These are phyloP conservation scores for Delphinus delphis DNA, from an alignment of 2,113 vertebrate species.

Conservation along the genomic window DNA sequence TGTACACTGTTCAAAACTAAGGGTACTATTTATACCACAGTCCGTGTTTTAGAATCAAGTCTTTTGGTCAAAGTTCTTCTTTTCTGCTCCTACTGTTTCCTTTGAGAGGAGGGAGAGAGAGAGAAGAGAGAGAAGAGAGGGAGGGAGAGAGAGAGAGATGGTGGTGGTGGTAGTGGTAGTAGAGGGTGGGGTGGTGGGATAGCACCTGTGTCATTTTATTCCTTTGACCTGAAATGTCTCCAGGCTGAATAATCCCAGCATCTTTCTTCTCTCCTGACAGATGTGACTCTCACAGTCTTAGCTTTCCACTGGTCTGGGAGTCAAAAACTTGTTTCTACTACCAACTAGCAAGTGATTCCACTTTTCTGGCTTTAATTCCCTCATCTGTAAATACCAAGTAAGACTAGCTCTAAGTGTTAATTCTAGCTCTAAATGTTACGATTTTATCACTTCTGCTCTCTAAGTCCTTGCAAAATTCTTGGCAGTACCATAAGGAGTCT, in stretches of 20 bases:
- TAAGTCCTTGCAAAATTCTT: slow-evolving; percentile 44
- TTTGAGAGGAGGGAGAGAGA: background rate
- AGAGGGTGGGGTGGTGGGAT: rapidly evolving
- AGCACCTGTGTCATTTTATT: background rate
- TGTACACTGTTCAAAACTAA: background rate
- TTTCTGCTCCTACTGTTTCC: background rate
- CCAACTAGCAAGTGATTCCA: background rate
- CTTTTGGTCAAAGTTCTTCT: background rate
- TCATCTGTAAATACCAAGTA: background rate
- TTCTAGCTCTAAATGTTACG: background rate
- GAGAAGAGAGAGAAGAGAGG: background rate
- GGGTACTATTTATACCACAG: background rate
- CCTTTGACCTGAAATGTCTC: background rate
- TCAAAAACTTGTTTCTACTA: background rate
- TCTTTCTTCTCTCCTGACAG: background rate
- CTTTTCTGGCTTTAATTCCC: slow-evolving; percentile 29
- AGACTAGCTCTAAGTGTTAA: background rate
- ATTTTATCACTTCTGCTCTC: slow-evolving; percentile 40
- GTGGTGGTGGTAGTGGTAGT: background rate
- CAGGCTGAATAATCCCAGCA: background rate
- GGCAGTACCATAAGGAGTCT: background rate
- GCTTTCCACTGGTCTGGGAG: background rate
- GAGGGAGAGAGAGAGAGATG: background rate
- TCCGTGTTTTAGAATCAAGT: background rate
- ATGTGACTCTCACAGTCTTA: background rate